These are phyloP conservation scores for Molorchus minor DNA, from an alignment of 2,888 invertebrate species.

Conservation along the genomic window DNA sequence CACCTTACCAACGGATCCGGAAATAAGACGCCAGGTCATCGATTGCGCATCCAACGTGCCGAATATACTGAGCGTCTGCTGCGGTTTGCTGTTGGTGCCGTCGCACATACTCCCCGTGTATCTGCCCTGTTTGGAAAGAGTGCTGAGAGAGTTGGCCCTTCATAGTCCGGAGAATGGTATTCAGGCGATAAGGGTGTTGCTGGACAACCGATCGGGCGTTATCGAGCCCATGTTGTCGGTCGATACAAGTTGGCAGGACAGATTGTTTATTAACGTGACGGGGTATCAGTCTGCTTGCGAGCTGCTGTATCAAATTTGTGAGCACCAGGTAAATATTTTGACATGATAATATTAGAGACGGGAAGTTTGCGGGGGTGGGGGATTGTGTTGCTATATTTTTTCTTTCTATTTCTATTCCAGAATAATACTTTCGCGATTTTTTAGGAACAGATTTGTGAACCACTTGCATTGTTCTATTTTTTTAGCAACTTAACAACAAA, in stretches of 20 bases:
- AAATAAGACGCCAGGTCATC: constrained; percentile 64
- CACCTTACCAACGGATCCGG: constrained; percentile 62
- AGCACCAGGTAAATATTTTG: constrained; percentile 57
- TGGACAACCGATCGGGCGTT: constrained; percentile 66
- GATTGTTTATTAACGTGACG: constrained; percentile 56
- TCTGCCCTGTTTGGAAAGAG: constrained; percentile 72
- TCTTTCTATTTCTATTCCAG: too few species aligned
- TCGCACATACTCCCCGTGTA: constrained; percentile 70
- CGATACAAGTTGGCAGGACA: constrained; percentile 54
- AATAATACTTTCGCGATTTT: too few species aligned
- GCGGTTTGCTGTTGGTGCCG: constrained; percentile 77
- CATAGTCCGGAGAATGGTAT: constrained; percentile 71
- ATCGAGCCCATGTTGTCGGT: constrained; percentile 55
- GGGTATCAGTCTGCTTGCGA: constrained; percentile 76
- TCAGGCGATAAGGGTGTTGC: constrained; percentile 67
- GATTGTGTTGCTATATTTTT: too few species aligned
- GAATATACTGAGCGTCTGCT: constrained; percentile 75
- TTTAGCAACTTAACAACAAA: too few species aligned
- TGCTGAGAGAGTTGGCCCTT: constrained; percentile 75
- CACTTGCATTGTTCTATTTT: too few species aligned
- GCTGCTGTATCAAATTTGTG: constrained; percentile 82
- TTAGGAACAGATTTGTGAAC: too few species aligned
- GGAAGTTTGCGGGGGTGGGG: too few species aligned
- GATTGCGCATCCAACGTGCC: constrained; percentile 73
- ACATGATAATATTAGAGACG: not conserved